Percentiles rank a stretch among this genome's conserved stretches.
These are phyloP conservation scores for Alcedo atthis DNA, from an alignment of 2,797 vertebrate genomes.

Conservation along the genomic window DNA sequence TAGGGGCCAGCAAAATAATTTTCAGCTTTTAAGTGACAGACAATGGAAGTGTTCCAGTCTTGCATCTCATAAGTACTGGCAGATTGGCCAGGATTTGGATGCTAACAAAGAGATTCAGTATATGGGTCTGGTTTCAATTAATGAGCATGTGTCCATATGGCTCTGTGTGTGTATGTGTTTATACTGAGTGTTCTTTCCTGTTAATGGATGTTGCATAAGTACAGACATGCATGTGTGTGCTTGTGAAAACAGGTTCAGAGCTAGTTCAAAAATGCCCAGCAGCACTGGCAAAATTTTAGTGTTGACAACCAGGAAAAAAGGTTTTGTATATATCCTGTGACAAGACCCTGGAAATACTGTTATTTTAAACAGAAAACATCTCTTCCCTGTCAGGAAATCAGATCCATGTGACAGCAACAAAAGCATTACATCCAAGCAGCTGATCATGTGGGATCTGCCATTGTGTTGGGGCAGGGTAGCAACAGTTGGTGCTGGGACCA, in stretches of 20 bases:
- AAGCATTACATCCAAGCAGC: background rate
- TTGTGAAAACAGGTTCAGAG: background rate
- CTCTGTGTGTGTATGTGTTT: slow-evolving; percentile 10
- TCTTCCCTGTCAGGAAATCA: background rate
- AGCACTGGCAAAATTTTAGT: background rate
- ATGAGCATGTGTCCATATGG: slow-evolving; percentile 23
- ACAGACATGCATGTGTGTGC: background rate
- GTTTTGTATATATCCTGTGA: background rate
- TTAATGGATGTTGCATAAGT: background rate
- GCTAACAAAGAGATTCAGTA: slow-evolving; percentile 23
- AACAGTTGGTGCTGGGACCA: background rate
- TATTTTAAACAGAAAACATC: background rate
- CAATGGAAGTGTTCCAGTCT: slow-evolving; percentile 27
- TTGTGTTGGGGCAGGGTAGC: background rate
- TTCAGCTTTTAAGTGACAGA: slow-evolving; percentile 43
- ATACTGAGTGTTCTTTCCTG: background rate
- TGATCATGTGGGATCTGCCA: background rate
- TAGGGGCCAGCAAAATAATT: slow-evolving; percentile 26
- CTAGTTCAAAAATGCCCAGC: background rate
- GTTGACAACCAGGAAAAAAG: background rate
- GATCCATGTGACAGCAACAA: rapidly evolving
- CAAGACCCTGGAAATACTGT: background rate
- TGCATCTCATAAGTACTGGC: background rate
- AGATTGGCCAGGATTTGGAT: slow-evolving; percentile 8
- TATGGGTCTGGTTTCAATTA: slow-evolving; percentile 39